A percentile compares a stretch with the other conserved stretches of the same genome.
Conservation (phyloP, 2,113 vertebrate species). For the Sander vitreus region DNA sequence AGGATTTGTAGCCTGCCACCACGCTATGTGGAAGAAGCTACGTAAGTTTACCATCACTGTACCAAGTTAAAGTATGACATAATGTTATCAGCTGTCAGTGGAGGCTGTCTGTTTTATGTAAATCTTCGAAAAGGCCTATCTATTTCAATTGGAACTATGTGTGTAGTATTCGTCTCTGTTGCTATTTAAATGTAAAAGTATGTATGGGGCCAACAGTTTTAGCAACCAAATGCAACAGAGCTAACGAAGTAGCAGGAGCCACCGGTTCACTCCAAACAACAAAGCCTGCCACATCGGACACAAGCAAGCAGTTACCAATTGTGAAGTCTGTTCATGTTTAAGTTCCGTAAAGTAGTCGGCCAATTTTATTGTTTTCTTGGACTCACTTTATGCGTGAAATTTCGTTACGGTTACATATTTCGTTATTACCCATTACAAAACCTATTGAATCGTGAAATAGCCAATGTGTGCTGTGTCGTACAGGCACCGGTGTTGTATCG, state of each 20-base stretch:
- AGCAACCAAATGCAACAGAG: neutral
- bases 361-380: too few species aligned
- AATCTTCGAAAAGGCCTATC: too few species aligned
- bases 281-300: slow-evolving; percentile 4
- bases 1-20: slow-evolving; percentile 95
- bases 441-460: neutral
- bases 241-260: slow-evolving; percentile 25
- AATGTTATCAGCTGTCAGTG: neutral
- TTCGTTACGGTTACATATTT: neutral
- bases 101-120: neutral
- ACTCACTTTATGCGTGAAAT: accelerated
- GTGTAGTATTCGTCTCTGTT: neutral
- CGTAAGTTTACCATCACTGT: slow-evolving; percentile 85
- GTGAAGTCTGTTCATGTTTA: too few species aligned
- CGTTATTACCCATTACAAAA: neutral
- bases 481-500: neutral
- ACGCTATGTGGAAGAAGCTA: slow-evolving; percentile 98
- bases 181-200: neutral
- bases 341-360: too few species aligned
- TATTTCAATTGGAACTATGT: neutral
- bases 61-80: neutral
- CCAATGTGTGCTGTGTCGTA: neutral
- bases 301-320: neutral
- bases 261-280: neutral
- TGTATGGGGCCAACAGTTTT: neutral